Base-by-base conservation (phyloP, 1,140 invertebrate genomes). In the Choristoneura fumiferana region DNA sequence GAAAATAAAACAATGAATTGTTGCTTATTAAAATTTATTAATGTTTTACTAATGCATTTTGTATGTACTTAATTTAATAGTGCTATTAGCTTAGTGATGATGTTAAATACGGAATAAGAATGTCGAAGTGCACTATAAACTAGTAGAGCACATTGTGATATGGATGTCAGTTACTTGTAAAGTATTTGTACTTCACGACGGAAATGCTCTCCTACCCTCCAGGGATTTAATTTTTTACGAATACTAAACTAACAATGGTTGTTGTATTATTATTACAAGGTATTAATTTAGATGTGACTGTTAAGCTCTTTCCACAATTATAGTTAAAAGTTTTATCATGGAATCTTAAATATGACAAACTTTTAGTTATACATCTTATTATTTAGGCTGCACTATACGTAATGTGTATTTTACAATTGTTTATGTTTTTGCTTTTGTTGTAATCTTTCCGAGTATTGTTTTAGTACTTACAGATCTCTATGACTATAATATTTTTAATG, bases 111-210 rank as follows among this genome's bases (percentile, higher is more conserved):
- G 22, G 40, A 22, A 10, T 45, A 49, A 49, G 18, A 22, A 22
- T 22, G 22, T 29, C 22, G 17, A 29, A 57, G 62, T 67, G 65
- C 72, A 74, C 72, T 60, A 55, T 58, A 49, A n/a, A 45, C 49
- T 65, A 63, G 58, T 54, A 22, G 60, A 55, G 76, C 73, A 73
- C 76, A 73, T 8, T 73, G 73, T 76, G 73, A 76, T 76, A 78
- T 73, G 37, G 56, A 45, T 66, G 64, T 69, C n/a, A n/a, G n/a
- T n/a, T 65, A 65, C 63, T 39, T 57, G 43, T 60, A 37, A 29
- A 22, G 1, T 22, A 22, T 40, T 45, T 45, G 22, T 29, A 22
- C 43, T 49, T 29, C 10, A n/a, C 22, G n/a, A 17, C n/a, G 17
- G 18, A 33, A 12, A 12, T 4, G 3, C 2, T 22, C 6, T 18